These are phyloP conservation scores for Halocynthia roretzi DNA, from an alignment of 23 tunicate genomes.

Conservation along the genomic window DNA sequence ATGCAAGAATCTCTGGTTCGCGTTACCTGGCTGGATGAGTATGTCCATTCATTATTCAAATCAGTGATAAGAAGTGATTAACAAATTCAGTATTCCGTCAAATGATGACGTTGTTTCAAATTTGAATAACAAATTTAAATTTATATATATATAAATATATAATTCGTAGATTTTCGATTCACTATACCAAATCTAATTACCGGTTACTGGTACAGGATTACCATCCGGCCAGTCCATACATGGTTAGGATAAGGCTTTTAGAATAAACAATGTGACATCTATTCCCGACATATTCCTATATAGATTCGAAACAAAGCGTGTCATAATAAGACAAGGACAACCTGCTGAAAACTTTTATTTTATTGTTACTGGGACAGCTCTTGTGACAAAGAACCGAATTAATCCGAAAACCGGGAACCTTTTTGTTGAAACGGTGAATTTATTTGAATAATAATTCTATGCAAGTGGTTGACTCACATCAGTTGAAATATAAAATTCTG, in stretches of 20 bases:
- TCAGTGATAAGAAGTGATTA: no score
- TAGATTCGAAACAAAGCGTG: conserved; percentile 79
- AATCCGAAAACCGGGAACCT: conserved; percentile 39
- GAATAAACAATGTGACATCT: no score
- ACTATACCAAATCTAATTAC: no score
- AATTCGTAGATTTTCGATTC: no score
- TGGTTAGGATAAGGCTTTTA: no score
- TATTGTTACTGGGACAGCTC: conserved; percentile 64
- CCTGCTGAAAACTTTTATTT: conserved; percentile 77
- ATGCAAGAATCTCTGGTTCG: conserved; percentile 68
- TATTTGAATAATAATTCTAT: background rate
- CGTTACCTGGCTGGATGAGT: conserved; percentile 85
- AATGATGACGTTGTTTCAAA: no score
- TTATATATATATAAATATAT: no score
- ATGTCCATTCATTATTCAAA: conserved; percentile 3
- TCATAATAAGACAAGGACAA: conserved; percentile 81
- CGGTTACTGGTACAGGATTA: no score
- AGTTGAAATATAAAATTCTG: background rate
- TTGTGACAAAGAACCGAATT: conserved; percentile 58
- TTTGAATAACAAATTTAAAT: no score
- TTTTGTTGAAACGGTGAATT: conserved; percentile 72
- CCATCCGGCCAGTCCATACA: no score
- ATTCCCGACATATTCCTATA: background rate
- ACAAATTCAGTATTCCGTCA: no score
- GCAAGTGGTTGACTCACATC: background rate